These are phyloP conservation scores for Myoxocephalus aenaeus DNA, from an alignment of 2,797 vertebrate species.

Conservation along the genomic window DNA sequence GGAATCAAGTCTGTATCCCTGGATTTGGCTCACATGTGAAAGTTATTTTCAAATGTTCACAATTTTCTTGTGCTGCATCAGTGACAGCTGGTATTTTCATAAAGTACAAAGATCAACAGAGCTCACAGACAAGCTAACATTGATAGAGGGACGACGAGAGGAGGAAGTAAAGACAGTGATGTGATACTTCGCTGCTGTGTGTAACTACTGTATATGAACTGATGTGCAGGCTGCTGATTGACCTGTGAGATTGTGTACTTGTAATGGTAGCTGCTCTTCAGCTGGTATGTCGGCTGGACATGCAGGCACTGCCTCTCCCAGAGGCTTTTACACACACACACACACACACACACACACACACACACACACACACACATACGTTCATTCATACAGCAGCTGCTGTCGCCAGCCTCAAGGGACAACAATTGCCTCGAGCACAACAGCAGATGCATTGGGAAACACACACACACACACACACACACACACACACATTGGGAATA, in stretches of 20 bases:
- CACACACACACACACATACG: conserved; percentile 43
- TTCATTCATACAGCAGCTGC: conserved; percentile 76
- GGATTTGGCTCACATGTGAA: conserved; percentile 4
- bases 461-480: conserved; percentile 39
- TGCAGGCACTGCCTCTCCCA: conserved; percentile 62
- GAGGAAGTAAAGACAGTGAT: conserved; percentile 11
- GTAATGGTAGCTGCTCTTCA: conserved; percentile 54
- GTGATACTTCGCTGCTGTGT: not conserved
- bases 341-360: conserved; percentile 43
- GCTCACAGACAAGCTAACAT: conserved; percentile 13
- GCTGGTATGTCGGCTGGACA: conserved; percentile 75
- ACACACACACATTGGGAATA: conserved; percentile 49
- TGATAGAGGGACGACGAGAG: conserved; percentile 7
- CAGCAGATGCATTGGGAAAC: conserved; percentile 67
- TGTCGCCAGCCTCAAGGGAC: conserved; percentile 65
- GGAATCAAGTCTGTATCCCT: not conserved
- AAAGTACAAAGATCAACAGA: conserved; percentile 32
- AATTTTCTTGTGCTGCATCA: conserved; percentile 18
- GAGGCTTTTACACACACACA: conserved; percentile 44
- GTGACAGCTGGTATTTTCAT: conserved; percentile 26
- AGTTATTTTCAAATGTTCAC: conserved; percentile 23
- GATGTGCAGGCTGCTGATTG: conserved; percentile 49
- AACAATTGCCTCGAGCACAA: conserved; percentile 50
- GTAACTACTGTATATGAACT: conserved; percentile 23
- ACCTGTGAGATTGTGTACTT: conserved; percentile 62